Conservation (phyloP, 2,113 vertebrate genomes). For the Sminthopsis crassicaudata region DNA sequence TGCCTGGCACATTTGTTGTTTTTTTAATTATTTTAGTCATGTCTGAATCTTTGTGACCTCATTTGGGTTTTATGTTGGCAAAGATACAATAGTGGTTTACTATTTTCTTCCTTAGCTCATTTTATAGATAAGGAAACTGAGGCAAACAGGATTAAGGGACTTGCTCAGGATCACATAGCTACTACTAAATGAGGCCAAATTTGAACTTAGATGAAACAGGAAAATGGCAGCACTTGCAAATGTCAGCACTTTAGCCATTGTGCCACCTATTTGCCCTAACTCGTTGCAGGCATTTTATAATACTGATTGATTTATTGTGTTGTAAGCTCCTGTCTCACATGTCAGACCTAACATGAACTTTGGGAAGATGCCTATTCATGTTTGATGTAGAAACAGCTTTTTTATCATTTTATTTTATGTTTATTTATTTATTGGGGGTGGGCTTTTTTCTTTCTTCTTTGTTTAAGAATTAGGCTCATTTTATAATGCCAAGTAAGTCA, state of each 20-base stretch:
- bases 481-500: neutral
- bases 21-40: neutral
- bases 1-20: neutral
- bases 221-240: neutral
- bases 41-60: neutral
- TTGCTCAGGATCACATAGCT: neutral
- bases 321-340: neutral
- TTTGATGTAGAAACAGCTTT: neutral
- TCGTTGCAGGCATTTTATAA: neutral
- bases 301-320: neutral
- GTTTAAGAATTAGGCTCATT: neutral
- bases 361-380: neutral
- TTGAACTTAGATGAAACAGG: neutral
- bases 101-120: neutral
- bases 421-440: too few relatives aligned
- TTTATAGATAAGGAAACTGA: neutral
- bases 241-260: too few relatives aligned
- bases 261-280: neutral
- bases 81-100: neutral
- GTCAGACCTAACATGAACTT: neutral
- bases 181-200: neutral
- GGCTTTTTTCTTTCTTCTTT: neutral
- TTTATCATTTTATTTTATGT: too few relatives aligned
- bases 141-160: neutral
- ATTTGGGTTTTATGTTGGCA: neutral